A percentile compares a stretch with the other conserved stretches of the same genome.
These are phyloP conservation scores for Misgurnus mizolepis DNA, from an alignment of 2,113 vertebrate genomes.

Conservation along the genomic window DNA sequence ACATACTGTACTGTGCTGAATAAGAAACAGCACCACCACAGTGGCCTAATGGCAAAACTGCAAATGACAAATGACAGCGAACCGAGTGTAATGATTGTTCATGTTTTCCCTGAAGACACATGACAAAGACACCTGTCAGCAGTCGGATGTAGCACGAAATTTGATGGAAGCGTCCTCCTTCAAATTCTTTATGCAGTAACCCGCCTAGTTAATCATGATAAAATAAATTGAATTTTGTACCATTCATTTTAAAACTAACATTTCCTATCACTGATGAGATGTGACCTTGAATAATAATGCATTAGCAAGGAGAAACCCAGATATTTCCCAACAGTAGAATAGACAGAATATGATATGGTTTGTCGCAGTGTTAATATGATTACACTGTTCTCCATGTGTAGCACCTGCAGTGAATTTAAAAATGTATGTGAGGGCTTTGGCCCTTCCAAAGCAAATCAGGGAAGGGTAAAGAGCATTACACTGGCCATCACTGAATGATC, in stretches of 20 bases:
- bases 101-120: too few relatives aligned
- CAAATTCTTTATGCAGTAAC: too few relatives aligned
- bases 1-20: too few relatives aligned
- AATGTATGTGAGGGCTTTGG: background rate
- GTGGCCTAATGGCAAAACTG: too few relatives aligned
- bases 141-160: too few relatives aligned
- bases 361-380: conserved; percentile 16
- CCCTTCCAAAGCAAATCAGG: conserved; percentile 20
- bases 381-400: background rate
- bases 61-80: too few relatives aligned
- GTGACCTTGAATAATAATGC: background rate
- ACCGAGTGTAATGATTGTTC: too few relatives aligned
- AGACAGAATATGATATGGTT: background rate
- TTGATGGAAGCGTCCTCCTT: too few relatives aligned
- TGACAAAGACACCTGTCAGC: too few relatives aligned
- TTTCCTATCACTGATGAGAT: background rate
- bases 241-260: background rate
- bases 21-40: too few relatives aligned
- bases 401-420: conserved; percentile 9
- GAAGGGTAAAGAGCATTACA: background rate
- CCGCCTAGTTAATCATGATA: too few relatives aligned
- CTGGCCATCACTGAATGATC: conserved; percentile 52
- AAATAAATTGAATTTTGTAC: too few relatives aligned
- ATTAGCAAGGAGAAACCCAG: background rate
- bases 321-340: background rate